Conservation (phyloP, 2,888 invertebrate species). For the Sisyra nigra region DNA sequence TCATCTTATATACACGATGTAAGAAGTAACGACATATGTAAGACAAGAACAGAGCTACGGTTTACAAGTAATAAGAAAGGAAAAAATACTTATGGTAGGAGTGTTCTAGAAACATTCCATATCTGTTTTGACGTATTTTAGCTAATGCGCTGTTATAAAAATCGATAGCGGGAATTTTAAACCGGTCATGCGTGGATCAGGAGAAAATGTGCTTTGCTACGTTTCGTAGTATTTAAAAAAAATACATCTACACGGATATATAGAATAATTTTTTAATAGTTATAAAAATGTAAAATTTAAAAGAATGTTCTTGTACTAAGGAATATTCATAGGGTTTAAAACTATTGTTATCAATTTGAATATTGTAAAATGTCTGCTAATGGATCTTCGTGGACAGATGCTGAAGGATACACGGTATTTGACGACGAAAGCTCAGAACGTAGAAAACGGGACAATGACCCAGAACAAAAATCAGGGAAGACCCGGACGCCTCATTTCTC, state of each 20-base stretch:
- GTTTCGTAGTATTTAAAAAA: slow-evolving; percentile 11
- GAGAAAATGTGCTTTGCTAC: background rate
- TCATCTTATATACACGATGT: too few relatives aligned
- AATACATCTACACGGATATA: slow-evolving; percentile 17
- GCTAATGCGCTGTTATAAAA: too few relatives aligned
- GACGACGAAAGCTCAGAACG: slow-evolving; percentile 34
- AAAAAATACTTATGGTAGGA: too few relatives aligned
- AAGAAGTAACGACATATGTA: too few relatives aligned
- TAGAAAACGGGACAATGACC: slow-evolving; percentile 27
- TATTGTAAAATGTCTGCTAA: slow-evolving; percentile 12
- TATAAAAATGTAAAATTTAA: background rate
- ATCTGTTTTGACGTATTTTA: too few relatives aligned
- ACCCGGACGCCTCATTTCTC: slow-evolving; percentile 31
- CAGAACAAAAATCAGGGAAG: slow-evolving; percentile 18
- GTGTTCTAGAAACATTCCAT: too few relatives aligned
- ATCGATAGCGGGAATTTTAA: too few relatives aligned
- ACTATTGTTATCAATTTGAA: slow-evolving; percentile 12
- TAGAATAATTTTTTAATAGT: background rate
- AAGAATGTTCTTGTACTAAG: background rate
- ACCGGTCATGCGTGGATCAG: too few relatives aligned
- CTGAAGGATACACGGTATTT: slow-evolving; percentile 8
- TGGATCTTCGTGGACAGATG: background rate
- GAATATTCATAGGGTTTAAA: too few relatives aligned
- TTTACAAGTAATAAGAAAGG: too few relatives aligned
- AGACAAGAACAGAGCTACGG: too few relatives aligned